Conservation (phyloP, 1,140 invertebrate genomes). For the Drosophila pectinifera region DNA sequence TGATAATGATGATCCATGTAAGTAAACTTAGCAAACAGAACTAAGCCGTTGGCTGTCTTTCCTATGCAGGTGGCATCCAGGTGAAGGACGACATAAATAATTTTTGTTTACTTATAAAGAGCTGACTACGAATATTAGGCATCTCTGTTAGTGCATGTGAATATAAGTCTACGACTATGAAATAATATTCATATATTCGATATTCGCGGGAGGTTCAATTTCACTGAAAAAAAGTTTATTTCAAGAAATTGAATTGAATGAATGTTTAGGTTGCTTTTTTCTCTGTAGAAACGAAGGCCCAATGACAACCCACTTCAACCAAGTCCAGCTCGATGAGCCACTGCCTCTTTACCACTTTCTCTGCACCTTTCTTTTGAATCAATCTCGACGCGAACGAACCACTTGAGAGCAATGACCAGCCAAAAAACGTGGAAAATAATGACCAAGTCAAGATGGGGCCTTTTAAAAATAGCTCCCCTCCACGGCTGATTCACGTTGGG, state of each 20-base stretch:
- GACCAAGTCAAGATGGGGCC: slow-evolving; percentile 34
- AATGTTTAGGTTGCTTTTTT: neutral
- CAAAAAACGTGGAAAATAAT: slow-evolving; percentile 48
- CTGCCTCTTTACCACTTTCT: slow-evolving; percentile 65
- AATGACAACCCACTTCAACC: slow-evolving; percentile 66
- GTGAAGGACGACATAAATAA: no score
- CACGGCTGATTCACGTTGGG: slow-evolving; percentile 48
- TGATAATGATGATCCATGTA: no score
- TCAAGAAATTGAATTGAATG: neutral
- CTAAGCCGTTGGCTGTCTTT: no score
- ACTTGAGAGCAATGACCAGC: slow-evolving; percentile 75
- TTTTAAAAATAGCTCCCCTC: slow-evolving; percentile 58
- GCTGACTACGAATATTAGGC: no score
- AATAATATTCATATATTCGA: no score
- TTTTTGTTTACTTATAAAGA: no score
- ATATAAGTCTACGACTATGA: no score
- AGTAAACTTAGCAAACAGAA: no score
- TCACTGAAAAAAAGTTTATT: no score
- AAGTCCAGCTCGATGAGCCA: slow-evolving; percentile 45
- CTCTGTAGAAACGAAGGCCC: slow-evolving; percentile 23
- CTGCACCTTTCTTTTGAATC: slow-evolving; percentile 68
- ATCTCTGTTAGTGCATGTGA: no score
- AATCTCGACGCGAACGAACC: slow-evolving; percentile 43
- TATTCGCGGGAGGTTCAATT: no score
- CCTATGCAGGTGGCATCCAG: no score